Conservation (phyloP, 2,888 invertebrate species). For the Eumerus sabulonum region DNA sequence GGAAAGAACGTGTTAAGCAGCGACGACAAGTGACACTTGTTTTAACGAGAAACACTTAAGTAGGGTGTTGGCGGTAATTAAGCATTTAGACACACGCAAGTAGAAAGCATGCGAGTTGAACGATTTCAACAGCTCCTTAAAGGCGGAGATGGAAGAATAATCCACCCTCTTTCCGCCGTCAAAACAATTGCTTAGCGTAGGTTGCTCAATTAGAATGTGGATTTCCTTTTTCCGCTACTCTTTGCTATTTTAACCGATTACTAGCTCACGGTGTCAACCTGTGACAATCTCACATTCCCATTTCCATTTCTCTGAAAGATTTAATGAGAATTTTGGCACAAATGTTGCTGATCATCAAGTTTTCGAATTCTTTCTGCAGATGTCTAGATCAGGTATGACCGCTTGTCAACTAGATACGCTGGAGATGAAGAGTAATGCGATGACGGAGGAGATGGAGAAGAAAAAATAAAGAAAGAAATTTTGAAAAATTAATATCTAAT, state of each 20-base stretch:
- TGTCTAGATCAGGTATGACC: slow-evolving; percentile 19
- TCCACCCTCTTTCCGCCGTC: neutral
- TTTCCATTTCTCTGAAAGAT: too few species aligned
- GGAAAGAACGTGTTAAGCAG: neutral
- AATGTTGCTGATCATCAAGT: too few species aligned
- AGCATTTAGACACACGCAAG: slow-evolving; percentile 37
- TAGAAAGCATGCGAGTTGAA: slow-evolving; percentile 40
- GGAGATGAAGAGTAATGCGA: slow-evolving; percentile 5
- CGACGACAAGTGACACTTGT: slow-evolving; percentile 33
- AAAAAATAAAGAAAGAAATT: slow-evolving; percentile 33
- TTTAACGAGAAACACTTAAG: neutral
- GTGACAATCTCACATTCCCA: too few species aligned
- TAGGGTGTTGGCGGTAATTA: slow-evolving; percentile 35
- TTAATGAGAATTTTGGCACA: neutral
- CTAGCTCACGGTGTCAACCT: neutral
- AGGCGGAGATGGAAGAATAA: slow-evolving; percentile 1
- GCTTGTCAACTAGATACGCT: slow-evolving; percentile 1
- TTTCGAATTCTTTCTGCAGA: neutral
- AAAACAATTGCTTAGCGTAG: neutral
- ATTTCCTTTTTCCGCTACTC: neutral
- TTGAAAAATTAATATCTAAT: slow-evolving; percentile 25
- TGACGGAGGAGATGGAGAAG: slow-evolving; percentile 1
- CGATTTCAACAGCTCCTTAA: too few species aligned
- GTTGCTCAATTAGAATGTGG: neutral
- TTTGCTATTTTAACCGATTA: neutral